Base-by-base conservation (phyloP, 2,888 invertebrate genomes). In the Beris chalybata region DNA sequence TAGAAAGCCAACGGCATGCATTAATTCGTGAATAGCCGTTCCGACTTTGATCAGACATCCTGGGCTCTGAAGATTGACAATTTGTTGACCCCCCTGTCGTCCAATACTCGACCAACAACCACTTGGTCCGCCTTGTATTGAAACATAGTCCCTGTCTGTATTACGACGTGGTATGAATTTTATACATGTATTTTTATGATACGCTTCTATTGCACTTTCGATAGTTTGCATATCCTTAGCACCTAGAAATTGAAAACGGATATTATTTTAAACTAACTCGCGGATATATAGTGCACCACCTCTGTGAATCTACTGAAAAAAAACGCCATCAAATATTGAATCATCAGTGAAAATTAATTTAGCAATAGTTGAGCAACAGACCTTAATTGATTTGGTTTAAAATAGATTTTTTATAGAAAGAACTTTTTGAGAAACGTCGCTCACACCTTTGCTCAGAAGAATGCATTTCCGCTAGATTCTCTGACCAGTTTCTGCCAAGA, bases 71-170 rank as follows among this genome's bases (percentile, higher is more conserved):
- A 71, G 56, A 48, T 72, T 71, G 6, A 72, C 66, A 31, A 66
- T 61, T 54, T 74, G 73, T n/a, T 57, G 59, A 7, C 72, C 72
- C 74, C 89, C 89, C 38, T 85, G 81, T 32, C 84, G 82, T 0
- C 91, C 91, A 0, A 91, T 88, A 70, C 86, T 87, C 12, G 89
- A 89, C 90, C 90, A 90, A 74, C 91, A 91, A 0, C 90, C 91
- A 0, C 87, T 86, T 63, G 83, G 84, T 9, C 83, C 80, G 69
- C 84, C 87, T 63, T 84, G 84, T 57, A 91, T 86, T 4, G 83
- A 79, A 56, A 91, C 79, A 75, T 88, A 90, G 76, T 90, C 89
- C 0, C 71, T 74, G 73, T 90, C 87, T 0, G 79, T 81, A 3
- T 32, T 65, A 9, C 63, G 58, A 52, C 69, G 68, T 0, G 85